Evolutionary conservation across 2,113 vertebrate genomes (phyloP), one percentile per base, ranked within the genome.

Genomic region (Hippocampus mohnikei): DNA sequence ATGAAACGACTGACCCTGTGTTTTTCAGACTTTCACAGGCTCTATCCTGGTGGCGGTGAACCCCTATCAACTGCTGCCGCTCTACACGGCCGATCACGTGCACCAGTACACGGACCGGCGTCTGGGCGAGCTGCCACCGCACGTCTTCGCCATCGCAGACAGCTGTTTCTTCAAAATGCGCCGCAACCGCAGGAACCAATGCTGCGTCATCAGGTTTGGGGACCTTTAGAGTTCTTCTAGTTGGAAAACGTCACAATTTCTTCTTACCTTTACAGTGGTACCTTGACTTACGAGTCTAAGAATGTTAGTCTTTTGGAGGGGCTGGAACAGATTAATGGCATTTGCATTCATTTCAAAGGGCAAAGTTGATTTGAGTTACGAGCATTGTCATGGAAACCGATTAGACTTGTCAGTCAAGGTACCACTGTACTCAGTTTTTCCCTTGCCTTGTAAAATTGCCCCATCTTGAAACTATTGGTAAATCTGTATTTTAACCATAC

Each of bases 21-120:
- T 88, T 60, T 46, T 77, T 3, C 42, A 98, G 97, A 99, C 97
- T 0, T 99, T 95, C 89, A 97, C 93, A 13, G 97, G 97, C 70
- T 96, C 96, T 70, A 98, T 99, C 91, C 91, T 99, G 88, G 95
- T 99, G 63, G 95, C 97, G 0, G 94, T 99, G 84, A 99, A 99
- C 87, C 97, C 97, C 0, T 99, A 98, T 92, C 94, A 98, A 92
- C 83, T 93, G 84, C 89, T 99, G 81, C 96, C 97, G 1, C 85
- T 98, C 76, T 99, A 99, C 87, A 95, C 95, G 1, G 72, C 76
- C 0, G 96, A 98, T 63, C 93, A 97, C 68, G 95, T 98, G 63
- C 92, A 93, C 53, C 86, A 88, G 71, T 98, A 99, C 88, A 94
- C 91, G 8, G 93, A 93, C 71, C 91, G 69, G 18, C 93, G 94